Conservation (phyloP, 2,888 invertebrate species). For the Aphodius granarius region DNA sequence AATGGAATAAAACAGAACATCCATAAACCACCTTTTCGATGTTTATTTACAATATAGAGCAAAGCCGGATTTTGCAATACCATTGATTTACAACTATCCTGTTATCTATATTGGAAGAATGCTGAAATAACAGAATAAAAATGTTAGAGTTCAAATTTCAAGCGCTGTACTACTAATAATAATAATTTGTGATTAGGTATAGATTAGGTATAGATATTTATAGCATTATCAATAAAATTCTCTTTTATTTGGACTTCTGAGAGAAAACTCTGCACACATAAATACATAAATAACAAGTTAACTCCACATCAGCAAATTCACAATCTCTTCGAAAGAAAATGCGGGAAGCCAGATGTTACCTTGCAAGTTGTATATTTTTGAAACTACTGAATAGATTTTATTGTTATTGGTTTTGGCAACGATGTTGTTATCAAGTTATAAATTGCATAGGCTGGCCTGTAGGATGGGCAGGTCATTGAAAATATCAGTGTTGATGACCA, state of each 20-base stretch:
- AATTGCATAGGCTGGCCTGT: background rate
- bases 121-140: background rate
- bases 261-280: background rate
- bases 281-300: background rate
- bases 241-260: background rate
- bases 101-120: background rate
- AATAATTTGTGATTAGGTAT: background rate
- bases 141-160: background rate
- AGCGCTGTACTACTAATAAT: too few relatives aligned
- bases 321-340: background rate
- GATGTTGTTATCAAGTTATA: background rate
- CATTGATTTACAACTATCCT: background rate
- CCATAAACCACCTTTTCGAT: background rate
- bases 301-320: background rate
- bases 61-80: background rate
- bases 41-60: background rate
- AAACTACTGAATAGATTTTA: background rate
- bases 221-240: background rate
- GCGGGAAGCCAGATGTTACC: background rate
- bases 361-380: background rate
- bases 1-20: background rate
- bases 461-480: too few relatives aligned
- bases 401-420: conserved; percentile 10
- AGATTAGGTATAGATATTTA: background rate
- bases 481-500: too few relatives aligned